A percentile compares a stretch with the other conserved stretches of the same genome.
These are phyloP conservation scores for Holotrichia oblita DNA, from an alignment of 1,140 invertebrate species.

Conservation along the genomic window DNA sequence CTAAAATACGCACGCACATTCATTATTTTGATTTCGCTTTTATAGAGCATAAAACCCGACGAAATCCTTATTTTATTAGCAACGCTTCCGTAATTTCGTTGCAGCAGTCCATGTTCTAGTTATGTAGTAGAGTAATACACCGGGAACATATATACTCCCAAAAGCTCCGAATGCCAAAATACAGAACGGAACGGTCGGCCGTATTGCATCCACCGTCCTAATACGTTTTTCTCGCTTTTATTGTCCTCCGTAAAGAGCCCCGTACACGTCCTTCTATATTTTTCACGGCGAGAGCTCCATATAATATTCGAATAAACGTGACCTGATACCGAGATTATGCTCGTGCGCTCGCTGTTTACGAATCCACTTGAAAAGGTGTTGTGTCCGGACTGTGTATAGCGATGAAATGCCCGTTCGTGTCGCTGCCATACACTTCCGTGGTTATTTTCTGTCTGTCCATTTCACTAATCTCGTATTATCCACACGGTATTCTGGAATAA, in stretches of 20 bases:
- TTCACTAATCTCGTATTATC: neutral
- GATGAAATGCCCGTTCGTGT: neutral
- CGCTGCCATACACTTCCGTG: neutral
- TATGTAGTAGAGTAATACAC: too few species aligned
- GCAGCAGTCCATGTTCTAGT: neutral
- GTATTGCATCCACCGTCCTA: neutral
- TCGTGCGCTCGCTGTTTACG: neutral
- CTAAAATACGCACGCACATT: slow-evolving; percentile 12
- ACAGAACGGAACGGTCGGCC: too few species aligned
- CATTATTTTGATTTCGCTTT: slow-evolving; percentile 13
- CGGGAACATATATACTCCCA: too few species aligned
- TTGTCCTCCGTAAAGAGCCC: neutral
- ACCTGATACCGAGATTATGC: neutral
- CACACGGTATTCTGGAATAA: neutral
- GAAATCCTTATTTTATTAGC: slow-evolving; percentile 4
- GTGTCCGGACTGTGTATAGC: neutral
- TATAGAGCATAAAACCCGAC: neutral
- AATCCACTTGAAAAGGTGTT: neutral
- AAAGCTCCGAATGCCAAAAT: too few species aligned
- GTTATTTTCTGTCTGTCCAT: neutral
- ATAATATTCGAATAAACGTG: slow-evolving; percentile 21
- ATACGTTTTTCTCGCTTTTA: neutral
- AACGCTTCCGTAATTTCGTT: slow-evolving; percentile 1
- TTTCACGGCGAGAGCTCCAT: neutral
- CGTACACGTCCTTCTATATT: neutral